These are phyloP conservation scores for Anisognathus igniventris DNA, from an alignment of 2,797 vertebrate species.

Conservation along the genomic window DNA sequence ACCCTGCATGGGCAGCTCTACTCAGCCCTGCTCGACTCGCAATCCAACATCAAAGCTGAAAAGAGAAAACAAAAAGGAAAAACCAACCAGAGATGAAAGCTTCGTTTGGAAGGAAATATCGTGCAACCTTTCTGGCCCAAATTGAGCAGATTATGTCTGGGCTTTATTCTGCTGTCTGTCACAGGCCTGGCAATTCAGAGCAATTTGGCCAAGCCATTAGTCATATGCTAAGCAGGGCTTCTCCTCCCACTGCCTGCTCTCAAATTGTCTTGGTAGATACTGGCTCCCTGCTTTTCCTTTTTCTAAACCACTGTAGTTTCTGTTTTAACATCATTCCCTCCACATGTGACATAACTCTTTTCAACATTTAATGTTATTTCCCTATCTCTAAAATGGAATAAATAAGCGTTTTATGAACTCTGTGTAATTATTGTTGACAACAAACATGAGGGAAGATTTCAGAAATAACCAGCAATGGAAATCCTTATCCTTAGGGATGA, in stretches of 20 bases:
- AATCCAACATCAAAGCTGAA: slow-evolving; percentile 11
- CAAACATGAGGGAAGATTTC: neutral
- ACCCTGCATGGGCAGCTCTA: neutral
- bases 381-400: neutral
- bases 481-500: neutral
- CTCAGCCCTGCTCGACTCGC: accelerated
- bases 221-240: neutral
- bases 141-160: neutral
- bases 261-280: neutral
- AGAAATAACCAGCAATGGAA: neutral
- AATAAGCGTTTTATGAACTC: neutral
- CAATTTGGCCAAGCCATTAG: neutral
- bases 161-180: neutral
- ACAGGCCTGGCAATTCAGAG: neutral
- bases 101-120: neutral
- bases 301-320: neutral
- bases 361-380: neutral
- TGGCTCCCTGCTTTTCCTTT: neutral
- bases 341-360: accelerated
- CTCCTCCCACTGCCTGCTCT: neutral
- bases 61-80: neutral
- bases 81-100: slow-evolving; percentile 16
- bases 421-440: too few species aligned
- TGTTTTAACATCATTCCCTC: neutral
- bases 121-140: neutral